Percentiles rank a stretch among this genome's conserved stretches.
These are phyloP conservation scores for Dicranocentrus wangi DNA, from an alignment of 2,888 invertebrate species.

Conservation along the genomic window DNA sequence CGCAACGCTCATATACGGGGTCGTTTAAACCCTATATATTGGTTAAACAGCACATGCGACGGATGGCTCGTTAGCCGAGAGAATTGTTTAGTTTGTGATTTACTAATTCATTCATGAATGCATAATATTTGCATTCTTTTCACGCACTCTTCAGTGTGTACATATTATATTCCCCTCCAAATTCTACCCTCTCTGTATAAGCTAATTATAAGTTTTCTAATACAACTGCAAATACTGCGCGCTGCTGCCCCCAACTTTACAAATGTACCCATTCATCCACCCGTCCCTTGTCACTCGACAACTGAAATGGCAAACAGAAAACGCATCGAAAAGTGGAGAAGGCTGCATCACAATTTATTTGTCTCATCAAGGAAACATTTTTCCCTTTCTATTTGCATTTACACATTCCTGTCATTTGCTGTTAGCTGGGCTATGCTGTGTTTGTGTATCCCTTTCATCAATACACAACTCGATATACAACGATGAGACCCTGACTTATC, in stretches of 20 bases:
- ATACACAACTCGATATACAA: not conserved
- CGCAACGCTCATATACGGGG: no score
- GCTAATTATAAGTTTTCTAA: no score
- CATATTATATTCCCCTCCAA: no score
- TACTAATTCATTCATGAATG: conserved; percentile 61
- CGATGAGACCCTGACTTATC: conserved; percentile 60
- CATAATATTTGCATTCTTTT: conserved; percentile 52
- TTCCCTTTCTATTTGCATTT: conserved; percentile 61
- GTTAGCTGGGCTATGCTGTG: not conserved
- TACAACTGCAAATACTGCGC: no score
- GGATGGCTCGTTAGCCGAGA: no score
- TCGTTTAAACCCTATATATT: no score
- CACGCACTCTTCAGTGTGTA: conserved; percentile 2
- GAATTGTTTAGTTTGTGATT: conserved; percentile 18
- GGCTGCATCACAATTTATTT: conserved; percentile 49
- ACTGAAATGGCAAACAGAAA: conserved; percentile 54
- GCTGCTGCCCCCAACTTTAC: not conserved
- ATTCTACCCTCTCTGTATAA: no score
- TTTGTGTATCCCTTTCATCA: not conserved
- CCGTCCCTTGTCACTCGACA: conserved; percentile 30
- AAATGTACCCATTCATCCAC: not conserved
- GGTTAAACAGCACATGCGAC: no score
- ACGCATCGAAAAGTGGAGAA: conserved; percentile 37
- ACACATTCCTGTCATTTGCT: not conserved
- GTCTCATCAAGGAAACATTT: conserved; percentile 60